Percentiles rank a stretch among this genome's conserved stretches.
phyloP scores from a whole-genome alignment of 2,888 invertebrate species.

The Limnephilus rhombicus region DNA sequence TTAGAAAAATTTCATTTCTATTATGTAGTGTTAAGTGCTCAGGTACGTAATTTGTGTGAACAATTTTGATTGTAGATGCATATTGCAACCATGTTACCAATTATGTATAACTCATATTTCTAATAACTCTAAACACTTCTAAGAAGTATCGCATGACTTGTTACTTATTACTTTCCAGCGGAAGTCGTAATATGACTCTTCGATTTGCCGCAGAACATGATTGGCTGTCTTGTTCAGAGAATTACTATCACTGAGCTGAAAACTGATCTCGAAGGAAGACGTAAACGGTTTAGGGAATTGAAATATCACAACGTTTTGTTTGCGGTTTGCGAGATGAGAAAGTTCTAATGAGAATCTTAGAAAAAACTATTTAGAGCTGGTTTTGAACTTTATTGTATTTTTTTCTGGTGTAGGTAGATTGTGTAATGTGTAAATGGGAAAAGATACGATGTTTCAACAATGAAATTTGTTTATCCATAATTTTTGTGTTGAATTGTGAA shows the following conservation, averaged over 20 bases:
- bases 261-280: background rate
- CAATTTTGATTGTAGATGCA: background rate
- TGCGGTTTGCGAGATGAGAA: background rate
- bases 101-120: background rate
- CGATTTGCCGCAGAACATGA: background rate
- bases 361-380: background rate
- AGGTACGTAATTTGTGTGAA: background rate
- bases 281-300: background rate
- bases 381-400: background rate
- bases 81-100: background rate
- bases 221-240: constrained; percentile 10
- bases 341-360: background rate
- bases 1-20: too few species aligned
- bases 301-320: background rate
- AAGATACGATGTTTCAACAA: background rate
- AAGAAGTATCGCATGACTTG: background rate
- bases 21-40: background rate
- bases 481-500: too few species aligned
- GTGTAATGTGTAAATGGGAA: background rate
- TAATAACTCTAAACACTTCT: background rate
- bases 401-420: background rate
- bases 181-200: background rate
- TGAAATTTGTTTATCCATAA: too few species aligned
- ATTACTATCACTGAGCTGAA: background rate
- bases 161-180: background rate